Evolutionary conservation across 2,888 invertebrate species (phyloP).

Genomic region (Acanthacorydalis orientalis): DNA sequence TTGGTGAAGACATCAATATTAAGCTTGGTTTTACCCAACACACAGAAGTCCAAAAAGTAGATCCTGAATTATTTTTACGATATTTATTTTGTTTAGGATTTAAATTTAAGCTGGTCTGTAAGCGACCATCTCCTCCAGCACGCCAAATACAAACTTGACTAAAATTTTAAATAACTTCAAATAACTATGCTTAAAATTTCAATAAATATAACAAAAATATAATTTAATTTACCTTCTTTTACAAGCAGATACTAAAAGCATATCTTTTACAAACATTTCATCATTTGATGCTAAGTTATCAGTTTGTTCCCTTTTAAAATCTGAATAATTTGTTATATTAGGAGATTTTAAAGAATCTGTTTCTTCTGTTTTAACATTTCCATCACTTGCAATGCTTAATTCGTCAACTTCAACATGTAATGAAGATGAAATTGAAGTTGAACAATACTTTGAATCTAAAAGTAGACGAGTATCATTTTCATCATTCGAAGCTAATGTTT

Average conservation of each 20-base stretch:
- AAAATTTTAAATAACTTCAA: conserved; percentile 11
- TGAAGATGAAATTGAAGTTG: neutral
- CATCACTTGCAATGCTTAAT: neutral
- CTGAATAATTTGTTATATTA: no score
- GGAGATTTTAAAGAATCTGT: no score
- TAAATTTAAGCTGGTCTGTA: conserved; percentile 23
- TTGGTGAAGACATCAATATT: conserved; percentile 37
- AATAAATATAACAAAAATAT: no score
- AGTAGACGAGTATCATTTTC: no score
- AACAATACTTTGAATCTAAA: no score
- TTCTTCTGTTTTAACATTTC: no score
- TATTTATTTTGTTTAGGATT: conserved; percentile 14
- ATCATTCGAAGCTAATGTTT: no score
- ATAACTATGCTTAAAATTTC: neutral
- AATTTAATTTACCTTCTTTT: no score
- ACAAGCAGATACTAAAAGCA: no score
- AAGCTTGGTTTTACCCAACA: conserved; percentile 41
- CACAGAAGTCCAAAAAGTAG: conserved; percentile 29
- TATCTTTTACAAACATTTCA: no score
- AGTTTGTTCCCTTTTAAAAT: no score
- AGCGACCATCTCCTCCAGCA: conserved; percentile 39
- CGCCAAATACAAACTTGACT: conserved; percentile 47
- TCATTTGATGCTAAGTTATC: no score
- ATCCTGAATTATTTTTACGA: neutral
- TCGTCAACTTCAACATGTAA: neutral